Conservation (phyloP, 2,888 invertebrate species). For the Apotomis betuletana region DNA sequence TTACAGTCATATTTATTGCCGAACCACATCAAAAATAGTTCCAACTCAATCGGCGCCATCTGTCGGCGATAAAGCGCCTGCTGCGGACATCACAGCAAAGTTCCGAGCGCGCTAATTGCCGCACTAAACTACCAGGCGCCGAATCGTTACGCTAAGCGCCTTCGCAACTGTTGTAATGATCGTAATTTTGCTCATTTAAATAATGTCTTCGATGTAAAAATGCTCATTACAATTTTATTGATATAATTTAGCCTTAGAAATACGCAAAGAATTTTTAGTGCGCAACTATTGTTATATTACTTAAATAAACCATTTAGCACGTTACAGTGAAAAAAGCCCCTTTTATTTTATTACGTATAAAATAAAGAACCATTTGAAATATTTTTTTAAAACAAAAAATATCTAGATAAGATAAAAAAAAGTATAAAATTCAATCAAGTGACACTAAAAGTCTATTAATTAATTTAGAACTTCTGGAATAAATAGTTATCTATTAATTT, state of each 20-base stretch:
- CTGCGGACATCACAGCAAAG: conserved; percentile 56
- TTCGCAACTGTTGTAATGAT: conserved; percentile 40
- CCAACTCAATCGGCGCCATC: conserved; percentile 54
- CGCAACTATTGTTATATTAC: no score
- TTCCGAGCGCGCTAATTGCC: conserved; percentile 62
- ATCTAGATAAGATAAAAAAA: no score
- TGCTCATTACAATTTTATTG: background rate
- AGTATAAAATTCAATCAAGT: no score
- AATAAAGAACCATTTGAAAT: no score
- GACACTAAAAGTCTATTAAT: no score
- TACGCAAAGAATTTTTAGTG: no score
- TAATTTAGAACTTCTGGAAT: no score
- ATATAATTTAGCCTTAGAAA: background rate
- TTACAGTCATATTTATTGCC: conserved; percentile 30
- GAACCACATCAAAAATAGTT: conserved; percentile 46
- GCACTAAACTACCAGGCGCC: conserved; percentile 58
- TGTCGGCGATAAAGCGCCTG: conserved; percentile 57
- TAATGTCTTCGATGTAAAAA: conserved; percentile 5
- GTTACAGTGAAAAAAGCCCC: no score
- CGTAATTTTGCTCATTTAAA: conserved; percentile 20
- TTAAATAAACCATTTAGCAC: no score
- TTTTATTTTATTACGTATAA: no score
- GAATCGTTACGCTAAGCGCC: conserved; percentile 44
- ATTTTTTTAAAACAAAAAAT: no score
- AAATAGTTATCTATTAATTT: no score